Base-by-base conservation (phyloP, 2,797 vertebrate species). In the Diplodus puntazzo region DNA sequence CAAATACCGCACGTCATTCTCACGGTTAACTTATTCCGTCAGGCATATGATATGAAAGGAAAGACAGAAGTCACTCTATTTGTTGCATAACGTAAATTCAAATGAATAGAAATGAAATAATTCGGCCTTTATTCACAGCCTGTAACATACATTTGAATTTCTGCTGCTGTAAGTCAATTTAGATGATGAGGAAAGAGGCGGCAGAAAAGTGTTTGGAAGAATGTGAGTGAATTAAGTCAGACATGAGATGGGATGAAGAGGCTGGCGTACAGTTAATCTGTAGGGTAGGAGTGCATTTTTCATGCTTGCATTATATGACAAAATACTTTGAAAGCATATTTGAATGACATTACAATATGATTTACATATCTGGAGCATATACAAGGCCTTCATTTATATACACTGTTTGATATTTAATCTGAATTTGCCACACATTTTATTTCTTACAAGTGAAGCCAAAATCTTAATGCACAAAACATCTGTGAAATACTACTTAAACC, bases 381-480 rank as follows among this genome's bases (percentile, higher is more conserved):
- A 53, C 7, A 20, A 30, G 13, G 20, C 39, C 52, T 55, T 55
- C 25, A 57, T 25, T 54, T 20, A 18, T 27, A 23, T 20, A 18
- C 11, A 20, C 18, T 11, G 6, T 20, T 16, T 23, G 20, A 75
- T 20, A 63, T 25, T 48, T 25, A 54, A 17, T 8, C 9, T 12
- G 14, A 49, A 42, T 5, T 54, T 2, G 2, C 43, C 14, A 66
- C 21, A 30, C 8, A 12, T 52, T 39, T 69, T n/a, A 48, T 34
- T 34, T 34, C 34, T 34, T 34, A 34, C 5, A 14, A 46, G 14
- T 4, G 7, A 39, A 8, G 18, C 10, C 6, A 43, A 57, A 58
- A 64, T 70, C 42, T 77, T 3, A 43, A 58, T 27, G 16, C 62
- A 42, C 9, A 39, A 68, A 69, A 58, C 53, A 25, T 59, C 4